Percentiles rank a stretch among this genome's conserved stretches.
phyloP scores from a whole-genome alignment of 2,888 invertebrate species.

The Athalia rosae region DNA sequence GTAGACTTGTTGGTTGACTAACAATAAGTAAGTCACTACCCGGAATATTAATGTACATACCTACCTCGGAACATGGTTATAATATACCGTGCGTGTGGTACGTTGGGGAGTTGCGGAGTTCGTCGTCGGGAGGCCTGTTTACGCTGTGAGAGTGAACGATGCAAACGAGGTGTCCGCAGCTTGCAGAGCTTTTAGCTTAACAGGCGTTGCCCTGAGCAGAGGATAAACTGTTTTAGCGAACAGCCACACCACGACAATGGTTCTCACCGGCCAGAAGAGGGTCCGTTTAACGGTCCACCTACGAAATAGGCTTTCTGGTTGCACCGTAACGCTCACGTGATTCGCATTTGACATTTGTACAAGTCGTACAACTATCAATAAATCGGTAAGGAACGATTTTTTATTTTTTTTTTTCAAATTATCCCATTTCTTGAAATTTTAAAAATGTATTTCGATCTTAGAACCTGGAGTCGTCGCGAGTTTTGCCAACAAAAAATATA shows the following conservation, averaged over 20 bases:
- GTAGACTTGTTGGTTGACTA: no score
- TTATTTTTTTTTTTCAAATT: no score
- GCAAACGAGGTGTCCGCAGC: slow-evolving; percentile 41
- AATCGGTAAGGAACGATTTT: no score
- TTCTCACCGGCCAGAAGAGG: slow-evolving; percentile 31
- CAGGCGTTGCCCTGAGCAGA: slow-evolving; percentile 24
- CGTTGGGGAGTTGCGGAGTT: slow-evolving; percentile 19
- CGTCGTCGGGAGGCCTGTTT: slow-evolving; percentile 15
- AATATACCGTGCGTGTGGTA: slow-evolving; percentile 25
- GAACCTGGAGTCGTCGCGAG: no score
- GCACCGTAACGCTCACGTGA: not conserved
- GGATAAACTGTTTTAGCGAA: slow-evolving; percentile 38
- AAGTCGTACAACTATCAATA: not conserved
- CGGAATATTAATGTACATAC: slow-evolving; percentile 35
- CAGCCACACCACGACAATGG: slow-evolving; percentile 38
- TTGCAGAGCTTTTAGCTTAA: slow-evolving; percentile 44
- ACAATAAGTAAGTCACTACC: slow-evolving; percentile 10
- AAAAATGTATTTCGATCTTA: no score
- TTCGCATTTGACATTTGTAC: not conserved
- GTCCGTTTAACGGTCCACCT: slow-evolving; percentile 28
- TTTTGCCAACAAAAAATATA: no score
- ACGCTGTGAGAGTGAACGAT: slow-evolving; percentile 24
- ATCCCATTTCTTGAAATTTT: no score
- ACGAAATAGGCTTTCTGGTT: slow-evolving; percentile 19
- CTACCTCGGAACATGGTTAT: not conserved